Percentiles rank a stretch among this genome's conserved stretches.
Conservation (phyloP, 2,113 vertebrate genomes). For the Dromiciops gliroides region DNA sequence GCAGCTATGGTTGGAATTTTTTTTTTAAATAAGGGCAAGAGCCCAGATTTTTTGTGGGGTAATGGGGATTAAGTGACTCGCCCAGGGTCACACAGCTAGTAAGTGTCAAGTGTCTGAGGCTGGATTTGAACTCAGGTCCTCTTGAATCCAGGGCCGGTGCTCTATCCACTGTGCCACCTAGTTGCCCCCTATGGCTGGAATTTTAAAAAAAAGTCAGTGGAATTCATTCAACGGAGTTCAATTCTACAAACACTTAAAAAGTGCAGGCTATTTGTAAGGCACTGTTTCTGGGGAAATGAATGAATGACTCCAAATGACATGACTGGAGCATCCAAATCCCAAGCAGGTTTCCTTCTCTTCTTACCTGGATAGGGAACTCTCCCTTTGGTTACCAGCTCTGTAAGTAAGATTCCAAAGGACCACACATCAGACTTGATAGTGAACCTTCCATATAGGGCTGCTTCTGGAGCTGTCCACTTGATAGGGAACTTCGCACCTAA, state of each 20-base stretch:
- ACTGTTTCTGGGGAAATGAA: not conserved
- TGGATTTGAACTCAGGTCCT: too few relatives aligned
- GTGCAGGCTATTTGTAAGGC: not conserved
- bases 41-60: too few relatives aligned
- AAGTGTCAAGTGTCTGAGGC: too few relatives aligned
- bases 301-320: not conserved
- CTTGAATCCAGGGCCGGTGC: too few relatives aligned
- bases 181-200: too few relatives aligned
- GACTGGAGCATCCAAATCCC: not conserved
- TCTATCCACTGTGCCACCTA: too few relatives aligned
- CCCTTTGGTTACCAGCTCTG: slow-evolving; percentile 98
- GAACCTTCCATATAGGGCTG: slow-evolving; percentile 96
- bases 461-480: slow-evolving; percentile 98
- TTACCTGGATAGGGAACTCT: slow-evolving; percentile 99
- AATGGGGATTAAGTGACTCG: too few relatives aligned
- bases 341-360: slow-evolving; percentile 41
- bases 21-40: too few relatives aligned
- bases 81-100: too few relatives aligned
- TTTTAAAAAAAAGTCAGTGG: not conserved
- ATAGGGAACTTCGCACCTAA: slow-evolving; percentile 98
- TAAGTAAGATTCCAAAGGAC: slow-evolving; percentile 98
- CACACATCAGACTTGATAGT: slow-evolving; percentile 99
- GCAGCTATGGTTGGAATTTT: not conserved
- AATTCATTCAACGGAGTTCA: not conserved
- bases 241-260: not conserved